Evolutionary conservation across 2,113 vertebrate genomes (phyloP).

Genomic region (Urocolius indicus): DNA sequence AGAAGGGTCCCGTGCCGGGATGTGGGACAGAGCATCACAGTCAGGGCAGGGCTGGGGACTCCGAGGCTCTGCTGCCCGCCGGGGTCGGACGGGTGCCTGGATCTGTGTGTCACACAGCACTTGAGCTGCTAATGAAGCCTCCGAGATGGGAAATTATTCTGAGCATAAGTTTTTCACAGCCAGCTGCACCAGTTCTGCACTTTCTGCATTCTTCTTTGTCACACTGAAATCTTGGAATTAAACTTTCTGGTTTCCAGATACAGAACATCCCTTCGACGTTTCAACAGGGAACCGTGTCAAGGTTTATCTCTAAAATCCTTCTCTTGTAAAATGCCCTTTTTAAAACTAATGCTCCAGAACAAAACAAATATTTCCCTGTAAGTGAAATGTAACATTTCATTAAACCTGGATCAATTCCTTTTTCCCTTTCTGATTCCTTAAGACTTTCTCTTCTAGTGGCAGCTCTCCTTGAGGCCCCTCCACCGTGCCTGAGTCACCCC

Average conservation of each 20-base stretch:
- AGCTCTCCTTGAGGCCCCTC: neutral
- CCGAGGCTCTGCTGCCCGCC: rapidly evolving
- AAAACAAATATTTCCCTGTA: conserved; percentile 7
- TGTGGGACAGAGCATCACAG: rapidly evolving
- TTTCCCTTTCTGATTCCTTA: neutral
- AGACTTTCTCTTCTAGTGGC: neutral
- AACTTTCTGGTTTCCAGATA: conserved; percentile 17
- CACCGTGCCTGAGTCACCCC: neutral
- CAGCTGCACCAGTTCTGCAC: neutral
- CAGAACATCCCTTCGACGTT: conserved; percentile 27
- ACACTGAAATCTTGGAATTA: neutral
- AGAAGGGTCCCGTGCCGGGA: neutral
- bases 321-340: neutral
- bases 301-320: conserved; percentile 23
- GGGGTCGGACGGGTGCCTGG: rapidly evolving
- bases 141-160: neutral
- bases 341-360: conserved; percentile 18
- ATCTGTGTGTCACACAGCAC: rapidly evolving
- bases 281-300: neutral
- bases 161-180: neutral
- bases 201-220: neutral
- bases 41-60: rapidly evolving
- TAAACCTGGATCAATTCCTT: conserved; percentile 38
- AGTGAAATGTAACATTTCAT: conserved; percentile 51
- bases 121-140: neutral